These are phyloP conservation scores for Megamerina dolium DNA, from an alignment of 2,888 invertebrate species.

Conservation along the genomic window DNA sequence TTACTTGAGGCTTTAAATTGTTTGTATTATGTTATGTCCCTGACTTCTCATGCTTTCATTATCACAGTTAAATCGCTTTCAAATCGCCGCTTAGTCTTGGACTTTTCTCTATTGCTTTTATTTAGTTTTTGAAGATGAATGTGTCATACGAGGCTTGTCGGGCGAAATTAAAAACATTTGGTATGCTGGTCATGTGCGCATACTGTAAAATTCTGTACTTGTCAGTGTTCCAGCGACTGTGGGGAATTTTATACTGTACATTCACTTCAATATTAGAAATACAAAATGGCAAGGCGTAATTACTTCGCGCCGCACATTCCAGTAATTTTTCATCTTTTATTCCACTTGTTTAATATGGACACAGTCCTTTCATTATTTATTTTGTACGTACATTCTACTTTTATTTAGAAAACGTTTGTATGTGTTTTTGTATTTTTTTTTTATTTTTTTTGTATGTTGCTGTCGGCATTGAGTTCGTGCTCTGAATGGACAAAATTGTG, in stretches of 20 bases:
- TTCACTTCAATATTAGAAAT: neutral
- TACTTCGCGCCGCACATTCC: conserved; percentile 18
- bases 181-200: conserved; percentile 18
- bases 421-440: neutral
- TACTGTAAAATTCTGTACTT: conserved; percentile 16
- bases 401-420: neutral
- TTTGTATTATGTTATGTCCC: no score
- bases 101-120: conserved; percentile 4
- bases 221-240: neutral
- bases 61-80: conserved; percentile 20
- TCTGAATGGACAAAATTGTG: conserved; percentile 10
- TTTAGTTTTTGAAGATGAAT: neutral
- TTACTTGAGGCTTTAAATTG: no score
- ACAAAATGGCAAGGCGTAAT: conserved; percentile 15
- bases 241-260: neutral
- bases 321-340: conserved; percentile 18
- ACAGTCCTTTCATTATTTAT: no score
- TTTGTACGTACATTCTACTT: no score
- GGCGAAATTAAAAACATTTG: conserved; percentile 2
- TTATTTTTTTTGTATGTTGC: neutral
- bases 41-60: conserved; percentile 12
- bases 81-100: conserved; percentile 16
- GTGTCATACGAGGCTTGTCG: neutral
- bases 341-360: no score
- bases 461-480: conserved; percentile 9